Base-by-base conservation (phyloP, 2,888 invertebrate species). In the Mesorhabditis belari region DNA sequence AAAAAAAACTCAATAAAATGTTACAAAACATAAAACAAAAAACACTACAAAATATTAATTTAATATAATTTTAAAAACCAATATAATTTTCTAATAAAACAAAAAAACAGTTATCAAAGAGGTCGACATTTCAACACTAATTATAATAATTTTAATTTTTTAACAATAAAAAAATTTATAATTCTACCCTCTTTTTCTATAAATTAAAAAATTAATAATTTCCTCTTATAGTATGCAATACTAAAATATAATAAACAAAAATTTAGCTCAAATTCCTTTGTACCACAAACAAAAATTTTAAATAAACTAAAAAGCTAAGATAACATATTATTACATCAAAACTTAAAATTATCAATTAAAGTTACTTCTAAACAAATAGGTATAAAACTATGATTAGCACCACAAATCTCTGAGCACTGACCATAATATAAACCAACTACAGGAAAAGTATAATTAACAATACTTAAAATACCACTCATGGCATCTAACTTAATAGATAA, bases 351-450 rank as follows among this genome's bases (percentile, higher is more conserved):
- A 53, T 69, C 63, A 58, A 69, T 63, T 54, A 70, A 57, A 63
- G 70, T 67, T 17, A 66, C 65, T 61, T 80, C 79, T 53, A 80
- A 57, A 55, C 63, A 71, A 85, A 89, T 88, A 29, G 88, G 89
- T 83, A 89, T 89, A 86, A 89, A 89, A 63, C 88, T 88, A 82
- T 89, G 88, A 81, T 89, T 89, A 58, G 87, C 86, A 0, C 89
- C 89, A 83, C 89, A 89, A 84, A 89, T 89, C 86, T 89, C 88
- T 73, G 88, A 89, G 81, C 89, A 89, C 86, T 89, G 88, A 0
- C 88, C 88, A 82, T 83, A 89, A 82, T 85, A 87, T 80, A 88
- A 75, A 51, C 88, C 88, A 0, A 87, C 85, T 2, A 86, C 86
- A 69, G 85, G 87, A 74, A 86, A 84, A 74, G 83, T 83, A 81